Evolutionary conservation across 2,113 vertebrate species (phyloP).

Genomic region (Bujurquina vittata): DNA sequence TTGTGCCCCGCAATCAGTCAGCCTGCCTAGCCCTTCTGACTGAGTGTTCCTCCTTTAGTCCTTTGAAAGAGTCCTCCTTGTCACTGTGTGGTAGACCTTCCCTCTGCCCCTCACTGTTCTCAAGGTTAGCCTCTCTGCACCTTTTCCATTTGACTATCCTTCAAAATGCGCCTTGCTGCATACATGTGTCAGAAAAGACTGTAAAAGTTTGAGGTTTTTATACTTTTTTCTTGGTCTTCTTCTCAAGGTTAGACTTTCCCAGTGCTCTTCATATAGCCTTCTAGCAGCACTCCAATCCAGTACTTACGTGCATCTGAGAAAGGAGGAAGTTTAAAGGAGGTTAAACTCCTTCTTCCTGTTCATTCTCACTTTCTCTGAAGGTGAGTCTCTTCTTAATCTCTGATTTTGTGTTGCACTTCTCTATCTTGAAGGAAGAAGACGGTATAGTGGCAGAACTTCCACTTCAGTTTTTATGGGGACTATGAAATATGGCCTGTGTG

Average conservation of each 20-base stretch:
- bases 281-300: conserved; percentile 28
- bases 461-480: neutral
- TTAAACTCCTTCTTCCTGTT: conserved; percentile 9
- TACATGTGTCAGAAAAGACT: conserved; percentile 33
- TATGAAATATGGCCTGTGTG: neutral
- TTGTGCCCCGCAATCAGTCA: conserved; percentile 76
- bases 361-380: conserved; percentile 51
- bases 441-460: neutral
- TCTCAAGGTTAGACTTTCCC: conserved; percentile 56
- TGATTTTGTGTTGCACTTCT: conserved; percentile 25
- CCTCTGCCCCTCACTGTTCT: conserved; percentile 64
- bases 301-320: conserved; percentile 38
- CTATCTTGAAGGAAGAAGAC: neutral
- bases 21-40: conserved; percentile 55
- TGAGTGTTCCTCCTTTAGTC: conserved; percentile 54
- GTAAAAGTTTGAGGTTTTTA: conserved; percentile 40
- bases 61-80: conserved; percentile 69
- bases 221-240: conserved; percentile 26
- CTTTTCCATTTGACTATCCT: conserved; percentile 41
- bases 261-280: conserved; percentile 34
- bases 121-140: conserved; percentile 64
- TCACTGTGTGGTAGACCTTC: conserved; percentile 69
- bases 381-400: conserved; percentile 34
- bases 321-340: conserved; percentile 53
- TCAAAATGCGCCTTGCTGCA: conserved; percentile 22